Evolutionary conservation across 2,888 invertebrate genomes (phyloP).

Genomic region (Caenorhabditis zanzibari): DNA sequence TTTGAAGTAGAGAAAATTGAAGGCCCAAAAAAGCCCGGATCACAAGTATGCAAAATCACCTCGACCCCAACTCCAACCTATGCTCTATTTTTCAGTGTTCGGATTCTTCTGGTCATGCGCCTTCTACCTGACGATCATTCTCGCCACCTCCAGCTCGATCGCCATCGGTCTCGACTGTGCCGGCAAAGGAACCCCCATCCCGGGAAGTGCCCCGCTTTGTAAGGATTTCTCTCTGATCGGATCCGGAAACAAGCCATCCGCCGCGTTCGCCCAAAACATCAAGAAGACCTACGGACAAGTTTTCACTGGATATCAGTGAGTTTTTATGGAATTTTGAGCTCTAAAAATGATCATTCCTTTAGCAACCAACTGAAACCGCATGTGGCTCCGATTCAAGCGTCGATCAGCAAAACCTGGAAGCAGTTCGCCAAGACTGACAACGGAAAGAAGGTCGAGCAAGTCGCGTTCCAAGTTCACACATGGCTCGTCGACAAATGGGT

Average conservation of each 20-base stretch:
- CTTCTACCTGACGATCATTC: conserved; percentile 47
- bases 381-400: conserved; percentile 4
- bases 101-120: conserved; percentile 28
- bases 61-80: too few relatives aligned
- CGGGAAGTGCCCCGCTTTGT: conserved; percentile 66
- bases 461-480: conserved; percentile 53
- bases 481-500: conserved; percentile 59
- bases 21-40: too few relatives aligned
- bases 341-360: conserved; percentile 1
- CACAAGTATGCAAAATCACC: too few relatives aligned
- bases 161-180: conserved; percentile 53
- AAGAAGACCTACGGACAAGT: conserved; percentile 52
- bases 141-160: conserved; percentile 44
- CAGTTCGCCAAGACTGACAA: conserved; percentile 53
- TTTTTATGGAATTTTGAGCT: background rate
- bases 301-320: conserved; percentile 58
- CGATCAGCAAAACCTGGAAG: conserved; percentile 32
- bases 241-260: conserved; percentile 54
- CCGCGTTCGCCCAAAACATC: conserved; percentile 54
- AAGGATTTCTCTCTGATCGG: conserved; percentile 60
- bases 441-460: conserved; percentile 50
- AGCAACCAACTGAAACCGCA: conserved; percentile 42
- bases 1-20: too few relatives aligned
- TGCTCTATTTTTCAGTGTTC: conserved; percentile 68
- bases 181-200: conserved; percentile 55